Conservation (phyloP, 2,888 invertebrate species). For the Euphydryas editha region DNA sequence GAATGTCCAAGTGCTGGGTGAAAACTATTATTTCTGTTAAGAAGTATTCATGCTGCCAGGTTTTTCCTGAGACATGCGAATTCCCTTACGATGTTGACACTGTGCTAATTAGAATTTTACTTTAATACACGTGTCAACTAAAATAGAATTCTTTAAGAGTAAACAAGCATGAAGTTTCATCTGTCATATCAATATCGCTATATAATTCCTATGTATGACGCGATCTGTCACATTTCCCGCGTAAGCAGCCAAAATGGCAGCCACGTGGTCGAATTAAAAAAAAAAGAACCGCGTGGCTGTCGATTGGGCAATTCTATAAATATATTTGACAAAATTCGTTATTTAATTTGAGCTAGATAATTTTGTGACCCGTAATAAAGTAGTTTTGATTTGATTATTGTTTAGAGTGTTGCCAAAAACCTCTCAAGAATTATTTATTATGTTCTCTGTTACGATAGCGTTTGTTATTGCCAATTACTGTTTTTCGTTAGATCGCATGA, state of each 20-base stretch:
- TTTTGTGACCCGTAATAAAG: conserved; percentile 12
- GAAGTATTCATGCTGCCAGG: too few relatives aligned
- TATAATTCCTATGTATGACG: conserved; percentile 41
- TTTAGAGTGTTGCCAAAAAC: conserved; percentile 25
- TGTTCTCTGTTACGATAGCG: conserved; percentile 14
- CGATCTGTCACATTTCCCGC: conserved; percentile 38
- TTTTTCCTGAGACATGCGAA: too few relatives aligned
- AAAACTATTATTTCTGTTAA: too few relatives aligned
- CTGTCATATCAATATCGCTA: conserved; percentile 29
- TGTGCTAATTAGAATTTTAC: not conserved
- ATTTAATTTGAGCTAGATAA: conserved; percentile 30
- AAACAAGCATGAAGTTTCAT: conserved; percentile 25
- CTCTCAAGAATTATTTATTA: conserved; percentile 29
- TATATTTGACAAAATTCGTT: conserved; percentile 35
- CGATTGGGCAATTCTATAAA: conserved; percentile 34
- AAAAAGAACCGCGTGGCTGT: conserved; percentile 41
- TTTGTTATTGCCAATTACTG: conserved; percentile 29
- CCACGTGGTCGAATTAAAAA: conserved; percentile 42
- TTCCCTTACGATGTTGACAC: too few relatives aligned
- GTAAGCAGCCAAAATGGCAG: conserved; percentile 44
- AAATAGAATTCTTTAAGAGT: not conserved
- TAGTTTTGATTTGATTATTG: conserved; percentile 12
- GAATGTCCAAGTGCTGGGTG: too few relatives aligned
- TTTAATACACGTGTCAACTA: not conserved
- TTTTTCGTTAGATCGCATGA: conserved; percentile 18